Percentiles rank a stretch among this genome's conserved stretches.
phyloP scores from a whole-genome alignment of 2,113 vertebrate species.

The Alexandromys fortis region DNA sequence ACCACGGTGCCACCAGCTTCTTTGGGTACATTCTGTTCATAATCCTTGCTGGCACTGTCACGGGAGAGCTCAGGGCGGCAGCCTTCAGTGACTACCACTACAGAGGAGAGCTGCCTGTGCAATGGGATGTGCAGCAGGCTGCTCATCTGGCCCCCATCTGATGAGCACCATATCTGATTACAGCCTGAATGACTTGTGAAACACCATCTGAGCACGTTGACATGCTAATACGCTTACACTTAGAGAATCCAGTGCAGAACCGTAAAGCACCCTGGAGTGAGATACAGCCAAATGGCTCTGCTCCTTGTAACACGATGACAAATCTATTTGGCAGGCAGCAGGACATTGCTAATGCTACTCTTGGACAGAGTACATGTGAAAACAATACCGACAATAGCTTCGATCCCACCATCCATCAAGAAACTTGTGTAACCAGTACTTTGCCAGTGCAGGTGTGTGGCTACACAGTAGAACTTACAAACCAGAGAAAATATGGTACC shows the following conservation, averaged over 20 bases:
- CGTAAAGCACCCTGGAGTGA: neutral
- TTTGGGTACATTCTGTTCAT: constrained; percentile 50
- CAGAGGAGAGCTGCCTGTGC: neutral
- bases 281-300: constrained; percentile 53
- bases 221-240: constrained; percentile 19
- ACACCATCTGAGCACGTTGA: constrained; percentile 52
- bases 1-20: constrained; percentile 28
- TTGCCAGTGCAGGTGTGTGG: constrained; percentile 20
- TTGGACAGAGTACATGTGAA: constrained; percentile 22
- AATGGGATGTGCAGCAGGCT: neutral
- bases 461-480: neutral
- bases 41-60: constrained; percentile 56
- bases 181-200: neutral
- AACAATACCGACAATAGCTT: constrained; percentile 40
- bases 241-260: constrained; percentile 35
- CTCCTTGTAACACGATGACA: constrained; percentile 49
- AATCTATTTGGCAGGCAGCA: constrained; percentile 33
- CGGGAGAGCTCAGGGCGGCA: neutral
- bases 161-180: constrained; percentile 20
- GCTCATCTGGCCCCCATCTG: neutral
- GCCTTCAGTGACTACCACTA: neutral
- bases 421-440: neutral
- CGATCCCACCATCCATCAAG: neutral
- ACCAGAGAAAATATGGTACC: neutral
- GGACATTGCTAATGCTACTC: constrained; percentile 37